These are phyloP conservation scores for Nasonia vitripennis DNA, from an alignment of 1,140 invertebrate species.

Conservation along the genomic window DNA sequence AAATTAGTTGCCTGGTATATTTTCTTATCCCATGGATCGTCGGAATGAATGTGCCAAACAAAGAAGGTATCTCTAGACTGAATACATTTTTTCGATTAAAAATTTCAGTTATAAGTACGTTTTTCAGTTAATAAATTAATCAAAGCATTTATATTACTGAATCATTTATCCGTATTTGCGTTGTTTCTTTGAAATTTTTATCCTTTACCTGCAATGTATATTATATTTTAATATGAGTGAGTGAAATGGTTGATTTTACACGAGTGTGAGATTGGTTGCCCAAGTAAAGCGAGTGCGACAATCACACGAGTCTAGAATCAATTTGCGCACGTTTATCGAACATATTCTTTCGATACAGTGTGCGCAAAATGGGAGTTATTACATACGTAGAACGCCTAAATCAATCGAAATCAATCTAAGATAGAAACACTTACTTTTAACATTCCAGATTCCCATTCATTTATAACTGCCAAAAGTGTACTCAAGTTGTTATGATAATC, in stretches of 20 bases:
- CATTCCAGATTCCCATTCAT: slow-evolving; percentile 52
- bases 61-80: slow-evolving; percentile 50
- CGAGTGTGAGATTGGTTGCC: too few species aligned
- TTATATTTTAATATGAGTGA: too few species aligned
- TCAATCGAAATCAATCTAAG: background rate
- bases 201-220: background rate
- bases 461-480: slow-evolving; percentile 52
- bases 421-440: slow-evolving; percentile 42
- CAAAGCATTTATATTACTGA: background rate
- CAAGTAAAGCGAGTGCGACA: too few species aligned
- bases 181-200: slow-evolving; percentile 13
- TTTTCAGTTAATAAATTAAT: background rate
- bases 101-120: background rate
- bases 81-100: background rate
- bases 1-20: slow-evolving; percentile 55
- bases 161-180: background rate
- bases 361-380: too few species aligned
- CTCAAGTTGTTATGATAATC: slow-evolving; percentile 54
- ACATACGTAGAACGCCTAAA: background rate
- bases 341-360: too few species aligned
- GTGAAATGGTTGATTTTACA: too few species aligned
- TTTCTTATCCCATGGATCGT: slow-evolving; percentile 59
- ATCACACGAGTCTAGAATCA: too few species aligned
- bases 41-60: slow-evolving; percentile 59
- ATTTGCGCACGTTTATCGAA: too few species aligned